phyloP scores from a whole-genome alignment of 2,113 vertebrate genomes.

The Phrynocephalus versicolor region DNA sequence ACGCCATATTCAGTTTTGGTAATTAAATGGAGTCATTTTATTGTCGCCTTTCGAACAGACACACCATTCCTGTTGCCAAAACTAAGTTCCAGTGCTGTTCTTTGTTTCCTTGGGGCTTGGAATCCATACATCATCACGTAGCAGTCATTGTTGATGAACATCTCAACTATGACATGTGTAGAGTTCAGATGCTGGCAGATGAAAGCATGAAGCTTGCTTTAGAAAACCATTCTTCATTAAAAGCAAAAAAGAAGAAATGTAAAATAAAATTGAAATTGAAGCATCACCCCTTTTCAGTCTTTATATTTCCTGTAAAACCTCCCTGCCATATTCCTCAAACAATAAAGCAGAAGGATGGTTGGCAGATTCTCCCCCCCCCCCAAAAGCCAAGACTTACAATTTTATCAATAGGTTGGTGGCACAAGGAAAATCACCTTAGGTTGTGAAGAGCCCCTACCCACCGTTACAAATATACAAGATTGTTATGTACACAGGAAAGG shows the following conservation, averaged over 20 bases:
- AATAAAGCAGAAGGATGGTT: slow-evolving; percentile 2
- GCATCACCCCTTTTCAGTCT: not conserved
- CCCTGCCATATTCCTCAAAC: slow-evolving; percentile 27
- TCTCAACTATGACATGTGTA: not conserved
- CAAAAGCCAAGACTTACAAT: too few relatives aligned
- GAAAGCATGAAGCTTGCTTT: slow-evolving; percentile 10
- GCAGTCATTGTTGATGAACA: slow-evolving; percentile 26
- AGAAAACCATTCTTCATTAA: slow-evolving; percentile 21
- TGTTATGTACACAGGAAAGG: too few relatives aligned
- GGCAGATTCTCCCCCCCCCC: not conserved
- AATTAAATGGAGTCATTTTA: not conserved
- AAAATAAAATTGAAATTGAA: slow-evolving; percentile 31
- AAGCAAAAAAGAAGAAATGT: slow-evolving; percentile 8
- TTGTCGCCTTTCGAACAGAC: not conserved
- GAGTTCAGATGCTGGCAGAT: not conserved
- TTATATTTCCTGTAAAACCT: slow-evolving; percentile 1
- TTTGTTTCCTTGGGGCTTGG: not conserved
- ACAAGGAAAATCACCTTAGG: too few relatives aligned
- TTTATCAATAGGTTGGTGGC: too few relatives aligned
- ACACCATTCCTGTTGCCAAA: not conserved
- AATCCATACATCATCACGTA: slow-evolving; percentile 15
- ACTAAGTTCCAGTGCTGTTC: not conserved
- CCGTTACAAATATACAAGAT: too few relatives aligned
- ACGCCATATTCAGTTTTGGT: not conserved
- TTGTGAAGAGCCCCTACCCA: too few relatives aligned